Conservation (phyloP, 2,888 invertebrate genomes). For the Steinernema scapterisci region DNA sequence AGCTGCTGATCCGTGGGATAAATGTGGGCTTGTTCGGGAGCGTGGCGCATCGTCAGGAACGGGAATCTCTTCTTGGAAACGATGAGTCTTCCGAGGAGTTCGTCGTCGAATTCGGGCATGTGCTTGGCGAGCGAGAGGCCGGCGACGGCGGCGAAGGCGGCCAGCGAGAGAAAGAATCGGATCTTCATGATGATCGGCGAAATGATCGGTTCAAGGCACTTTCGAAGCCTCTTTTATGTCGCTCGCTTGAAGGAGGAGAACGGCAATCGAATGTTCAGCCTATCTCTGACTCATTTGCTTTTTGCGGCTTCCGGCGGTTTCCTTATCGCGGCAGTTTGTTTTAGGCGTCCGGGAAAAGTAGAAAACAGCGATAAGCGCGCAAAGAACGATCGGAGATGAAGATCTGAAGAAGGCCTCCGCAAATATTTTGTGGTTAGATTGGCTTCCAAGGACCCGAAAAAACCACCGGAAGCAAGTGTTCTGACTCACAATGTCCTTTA, state of each 20-base stretch:
- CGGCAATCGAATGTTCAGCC: neutral
- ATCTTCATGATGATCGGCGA: conserved; percentile 5
- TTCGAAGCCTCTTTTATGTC: conserved; percentile 8
- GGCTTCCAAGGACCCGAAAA: neutral
- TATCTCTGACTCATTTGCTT: conserved; percentile 2
- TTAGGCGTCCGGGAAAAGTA: neutral
- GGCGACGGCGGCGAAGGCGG: neutral
- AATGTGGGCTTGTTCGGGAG: conserved; percentile 33
- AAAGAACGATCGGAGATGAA: neutral
- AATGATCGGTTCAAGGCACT: neutral
- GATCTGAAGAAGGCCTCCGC: neutral
- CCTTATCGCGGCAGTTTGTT: neutral
- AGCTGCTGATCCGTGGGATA: conserved; percentile 33
- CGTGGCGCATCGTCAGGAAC: conserved; percentile 31
- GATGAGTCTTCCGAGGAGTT: conserved; percentile 33
- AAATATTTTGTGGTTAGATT: neutral
- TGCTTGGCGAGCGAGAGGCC: conserved; percentile 5
- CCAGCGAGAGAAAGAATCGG: neutral
- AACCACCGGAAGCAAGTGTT: no score
- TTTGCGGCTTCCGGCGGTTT: neutral
- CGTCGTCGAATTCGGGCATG: conserved; percentile 35
- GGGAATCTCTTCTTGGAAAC: conserved; percentile 35
- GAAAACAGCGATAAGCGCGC: neutral
- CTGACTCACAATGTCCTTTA: neutral
- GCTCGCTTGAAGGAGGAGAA: neutral